Conservation (phyloP, 2,113 vertebrate genomes). For the Felis catus region F.catus_Fca126_mat1.0 CM031419.1:45845001-45845500, state of each 20-base stretch:
- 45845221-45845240: no score
- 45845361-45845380: no score
- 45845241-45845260: no score
- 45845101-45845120: background rate
- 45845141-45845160: background rate
- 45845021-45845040: background rate
- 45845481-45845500: slow-evolving; percentile 1
- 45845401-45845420: background rate
- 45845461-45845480: background rate
- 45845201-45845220: background rate
- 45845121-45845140: background rate
- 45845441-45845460: background rate
- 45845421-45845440: background rate
- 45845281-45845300: no score
- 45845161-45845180: background rate
- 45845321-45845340: no score
- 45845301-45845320: no score
- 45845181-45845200: slow-evolving; percentile 11
- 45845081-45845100: background rate
- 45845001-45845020: background rate
- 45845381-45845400: no score
- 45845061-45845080: background rate
- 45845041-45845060: slow-evolving; percentile 32
- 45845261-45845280: no score
- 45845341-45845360: no score